A percentile compares a stretch with the other conserved stretches of the same genome.
These are phyloP conservation scores for Macrobrachium rosenbergii DNA, from an alignment of 1,140 invertebrate species.

Conservation along the genomic window DNA sequence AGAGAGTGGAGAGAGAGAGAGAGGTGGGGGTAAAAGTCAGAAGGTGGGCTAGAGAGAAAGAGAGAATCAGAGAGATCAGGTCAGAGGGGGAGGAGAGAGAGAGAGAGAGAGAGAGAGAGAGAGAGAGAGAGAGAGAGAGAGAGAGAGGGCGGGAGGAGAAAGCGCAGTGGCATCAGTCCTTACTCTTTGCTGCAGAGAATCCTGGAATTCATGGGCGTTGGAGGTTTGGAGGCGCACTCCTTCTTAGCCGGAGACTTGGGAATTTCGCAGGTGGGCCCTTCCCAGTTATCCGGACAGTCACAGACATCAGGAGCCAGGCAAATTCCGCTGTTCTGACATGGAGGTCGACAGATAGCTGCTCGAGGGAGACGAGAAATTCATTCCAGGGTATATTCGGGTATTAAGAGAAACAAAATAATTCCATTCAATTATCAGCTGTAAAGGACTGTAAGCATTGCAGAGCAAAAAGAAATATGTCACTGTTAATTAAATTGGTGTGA, in stretches of 20 bases:
- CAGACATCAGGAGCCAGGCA: slow-evolving; percentile 81
- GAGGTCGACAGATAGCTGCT: slow-evolving; percentile 79
- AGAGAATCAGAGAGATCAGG: not conserved
- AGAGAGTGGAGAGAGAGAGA: not conserved
- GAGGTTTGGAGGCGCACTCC: slow-evolving; percentile 76
- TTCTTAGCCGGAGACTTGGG: slow-evolving; percentile 75
- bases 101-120: not conserved
- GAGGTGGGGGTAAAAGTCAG: not conserved
- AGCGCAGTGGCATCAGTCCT: slow-evolving; percentile 68
- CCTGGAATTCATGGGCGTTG: slow-evolving; percentile 77
- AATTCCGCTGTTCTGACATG: slow-evolving; percentile 84
- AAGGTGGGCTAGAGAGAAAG: not conserved
- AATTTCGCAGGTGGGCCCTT: slow-evolving; percentile 82
- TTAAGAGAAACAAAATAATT: not conserved
- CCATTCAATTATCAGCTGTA: no score
- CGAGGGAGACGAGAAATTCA: not conserved
- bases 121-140: not conserved
- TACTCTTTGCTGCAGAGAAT: slow-evolving; percentile 78
- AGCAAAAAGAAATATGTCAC: no score
- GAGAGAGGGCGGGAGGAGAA: not conserved
- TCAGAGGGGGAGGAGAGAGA: not conserved
- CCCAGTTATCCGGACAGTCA: slow-evolving; percentile 79
- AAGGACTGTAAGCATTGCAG: not conserved
- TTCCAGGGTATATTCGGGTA: not conserved
- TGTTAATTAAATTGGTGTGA: no score